Evolutionary conservation across 2,888 invertebrate species (phyloP), one percentile per base, ranked within the genome.

Genomic region (Protodeltote pygarga): DNA sequence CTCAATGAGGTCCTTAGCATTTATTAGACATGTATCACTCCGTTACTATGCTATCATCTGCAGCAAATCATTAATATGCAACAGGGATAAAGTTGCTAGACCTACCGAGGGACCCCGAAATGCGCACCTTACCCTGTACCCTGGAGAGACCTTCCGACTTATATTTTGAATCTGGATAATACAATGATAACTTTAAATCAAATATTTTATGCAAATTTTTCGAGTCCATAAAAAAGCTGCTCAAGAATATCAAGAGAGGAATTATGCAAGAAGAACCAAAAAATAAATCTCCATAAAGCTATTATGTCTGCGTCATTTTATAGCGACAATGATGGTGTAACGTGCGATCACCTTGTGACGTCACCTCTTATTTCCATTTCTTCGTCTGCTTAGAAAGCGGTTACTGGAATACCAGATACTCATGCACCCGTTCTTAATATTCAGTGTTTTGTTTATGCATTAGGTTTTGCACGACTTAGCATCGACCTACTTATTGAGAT

Each of bases 341-440:
- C 49, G 8, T 23, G 31, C 38, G 27, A 42, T 28, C 23, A 25
- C 45, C 21, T 35, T 23, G 24, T 3, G 66, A 69, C 64, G 51
- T 65, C 63, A 65, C 35, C 50, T 55, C 47, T 47, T 57, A 58
- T 58, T 61, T 65, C 50, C 49, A 44, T 55, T 61, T 54, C 54
- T 50, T 37, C 37, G 38, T 29, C 28, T 37, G 27, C 60, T 33
- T 65, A 68, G 69, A 68, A 68, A 68, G 64, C 33, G 33, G 45
- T 48, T 48, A 58, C 61, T 53, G 37, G 46, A 63, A 53, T 61
- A 64, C 47, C 46, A 32, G 57, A 63, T 60, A 52, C 52, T 64
- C 46, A 61, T 64, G 53, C 61, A 53, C 33, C 61, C 31, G 51
- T 51, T 44, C 48, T 48, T 51, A 50, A 51, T 55, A 53, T 47